These are phyloP conservation scores for Pseudeuparius sepicola DNA, from an alignment of 2,888 invertebrate genomes.

Conservation along the genomic window DNA sequence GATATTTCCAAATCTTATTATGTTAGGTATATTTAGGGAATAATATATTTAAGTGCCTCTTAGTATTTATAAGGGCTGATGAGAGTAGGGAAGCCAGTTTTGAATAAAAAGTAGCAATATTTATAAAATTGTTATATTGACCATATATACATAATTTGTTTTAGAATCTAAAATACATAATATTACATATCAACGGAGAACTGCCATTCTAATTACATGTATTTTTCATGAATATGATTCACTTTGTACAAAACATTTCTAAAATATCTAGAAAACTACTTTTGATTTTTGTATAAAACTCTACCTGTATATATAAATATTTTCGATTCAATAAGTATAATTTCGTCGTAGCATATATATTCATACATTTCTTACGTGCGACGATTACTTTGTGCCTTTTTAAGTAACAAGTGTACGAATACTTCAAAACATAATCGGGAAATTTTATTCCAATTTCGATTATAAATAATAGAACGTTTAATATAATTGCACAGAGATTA, in stretches of 20 bases:
- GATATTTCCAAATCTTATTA: too few relatives aligned
- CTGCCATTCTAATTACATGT: constrained; percentile 33
- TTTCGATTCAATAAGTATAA: too few relatives aligned
- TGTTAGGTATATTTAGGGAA: too few relatives aligned
- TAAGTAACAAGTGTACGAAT: constrained; percentile 31
- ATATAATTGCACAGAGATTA: too few relatives aligned
- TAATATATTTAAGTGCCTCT: too few relatives aligned
- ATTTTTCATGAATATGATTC: too few relatives aligned
- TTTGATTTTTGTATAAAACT: constrained; percentile 41
- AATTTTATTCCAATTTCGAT: background rate
- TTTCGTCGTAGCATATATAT: constrained; percentile 14
- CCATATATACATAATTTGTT: constrained; percentile 37
- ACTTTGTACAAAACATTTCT: constrained; percentile 40
- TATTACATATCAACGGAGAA: constrained; percentile 35
- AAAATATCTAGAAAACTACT: constrained; percentile 43
- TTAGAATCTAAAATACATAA: constrained; percentile 37
- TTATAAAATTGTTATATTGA: constrained; percentile 29
- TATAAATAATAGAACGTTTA: constrained; percentile 15
- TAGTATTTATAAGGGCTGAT: too few relatives aligned
- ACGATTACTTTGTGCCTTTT: constrained; percentile 15
- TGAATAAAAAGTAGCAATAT: constrained; percentile 28
- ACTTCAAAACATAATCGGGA: constrained; percentile 18
- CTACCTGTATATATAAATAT: constrained; percentile 31
- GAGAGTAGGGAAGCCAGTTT: too few relatives aligned
- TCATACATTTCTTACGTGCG: constrained; percentile 12